phyloP scores from a whole-genome alignment of 2,888 invertebrate genomes.

The Cyaniris semiargus region DNA sequence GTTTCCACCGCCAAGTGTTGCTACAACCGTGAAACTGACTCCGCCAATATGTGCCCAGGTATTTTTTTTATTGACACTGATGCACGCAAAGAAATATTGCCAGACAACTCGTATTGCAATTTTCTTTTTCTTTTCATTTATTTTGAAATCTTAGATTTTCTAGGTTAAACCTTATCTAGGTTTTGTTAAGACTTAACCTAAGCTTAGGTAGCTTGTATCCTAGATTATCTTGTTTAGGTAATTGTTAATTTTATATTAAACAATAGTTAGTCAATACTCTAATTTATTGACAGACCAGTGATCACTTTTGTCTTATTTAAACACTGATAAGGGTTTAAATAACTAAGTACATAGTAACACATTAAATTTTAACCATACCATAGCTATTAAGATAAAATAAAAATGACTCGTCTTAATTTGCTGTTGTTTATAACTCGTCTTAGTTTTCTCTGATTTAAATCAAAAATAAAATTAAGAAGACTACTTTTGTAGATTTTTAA shows the following conservation, averaged over 20 bases:
- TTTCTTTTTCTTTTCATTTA: neutral
- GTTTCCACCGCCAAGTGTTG: slow-evolving; percentile 39
- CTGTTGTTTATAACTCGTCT: too few species aligned
- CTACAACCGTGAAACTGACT: neutral
- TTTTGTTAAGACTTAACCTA: too few species aligned
- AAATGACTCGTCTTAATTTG: too few species aligned
- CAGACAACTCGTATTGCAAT: neutral
- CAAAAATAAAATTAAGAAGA: too few species aligned
- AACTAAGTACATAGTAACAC: neutral
- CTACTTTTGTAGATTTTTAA: too few species aligned
- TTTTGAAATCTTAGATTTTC: too few species aligned
- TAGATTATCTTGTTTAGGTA: neutral
- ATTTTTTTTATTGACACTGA: neutral
- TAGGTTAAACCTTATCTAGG: too few species aligned
- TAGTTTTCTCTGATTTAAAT: too few species aligned
- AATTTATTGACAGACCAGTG: neutral
- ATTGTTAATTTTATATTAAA: neutral
- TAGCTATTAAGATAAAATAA: too few species aligned
- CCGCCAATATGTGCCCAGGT: slow-evolving; percentile 32
- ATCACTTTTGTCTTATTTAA: neutral
- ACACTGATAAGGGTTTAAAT: neutral
- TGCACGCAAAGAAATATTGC: neutral
- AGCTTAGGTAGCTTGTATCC: neutral
- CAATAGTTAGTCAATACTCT: neutral
- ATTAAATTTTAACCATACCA: neutral